Evolutionary conservation across 1,140 invertebrate species (phyloP).

Genomic region (Drosophila ambigua): DNA sequence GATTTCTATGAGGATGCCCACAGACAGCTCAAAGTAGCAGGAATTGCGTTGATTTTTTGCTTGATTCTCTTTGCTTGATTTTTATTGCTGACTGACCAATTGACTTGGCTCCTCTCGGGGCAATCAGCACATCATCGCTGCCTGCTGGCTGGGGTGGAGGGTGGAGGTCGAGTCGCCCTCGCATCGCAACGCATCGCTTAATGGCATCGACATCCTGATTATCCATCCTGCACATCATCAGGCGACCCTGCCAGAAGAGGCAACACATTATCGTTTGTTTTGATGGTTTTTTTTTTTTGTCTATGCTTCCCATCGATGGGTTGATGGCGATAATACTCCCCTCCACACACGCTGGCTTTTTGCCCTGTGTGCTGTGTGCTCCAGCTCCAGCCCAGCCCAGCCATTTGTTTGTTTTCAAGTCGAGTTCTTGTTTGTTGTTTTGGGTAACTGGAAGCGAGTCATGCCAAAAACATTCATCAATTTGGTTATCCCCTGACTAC

Average conservation of each 20-base stretch:
- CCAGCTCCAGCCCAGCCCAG: too few species aligned
- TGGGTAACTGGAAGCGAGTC: slow-evolving; percentile 55
- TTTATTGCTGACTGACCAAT: slow-evolving; percentile 75
- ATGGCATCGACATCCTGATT: slow-evolving; percentile 69
- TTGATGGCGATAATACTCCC: slow-evolving; percentile 16
- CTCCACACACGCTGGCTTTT: slow-evolving; percentile 40
- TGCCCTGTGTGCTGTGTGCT: slow-evolving; percentile 18
- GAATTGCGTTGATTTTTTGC: not conserved
- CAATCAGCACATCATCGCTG: slow-evolving; percentile 70
- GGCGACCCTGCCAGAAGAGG: slow-evolving; percentile 18
- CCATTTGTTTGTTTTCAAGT: not conserved
- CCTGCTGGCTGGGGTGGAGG: not conserved
- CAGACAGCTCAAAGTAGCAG: slow-evolving; percentile 9
- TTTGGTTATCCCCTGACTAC: slow-evolving; percentile 51
- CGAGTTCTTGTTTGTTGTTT: slow-evolving; percentile 24
- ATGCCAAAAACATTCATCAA: slow-evolving; percentile 74
- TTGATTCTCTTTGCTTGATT: slow-evolving; percentile 46
- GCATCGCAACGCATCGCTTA: slow-evolving; percentile 51
- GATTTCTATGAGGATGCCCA: slow-evolving; percentile 35
- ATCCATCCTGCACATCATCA: slow-evolving; percentile 69
- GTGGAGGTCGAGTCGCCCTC: not conserved
- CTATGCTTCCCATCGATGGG: slow-evolving; percentile 12
- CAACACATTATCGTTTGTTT: slow-evolving; percentile 76
- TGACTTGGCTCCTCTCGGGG: slow-evolving; percentile 52
- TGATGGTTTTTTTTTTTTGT: slow-evolving; percentile 60